These are phyloP conservation scores for Ceyx melanurus DNA, from an alignment of 2,113 vertebrate species.

Conservation along the genomic window DNA sequence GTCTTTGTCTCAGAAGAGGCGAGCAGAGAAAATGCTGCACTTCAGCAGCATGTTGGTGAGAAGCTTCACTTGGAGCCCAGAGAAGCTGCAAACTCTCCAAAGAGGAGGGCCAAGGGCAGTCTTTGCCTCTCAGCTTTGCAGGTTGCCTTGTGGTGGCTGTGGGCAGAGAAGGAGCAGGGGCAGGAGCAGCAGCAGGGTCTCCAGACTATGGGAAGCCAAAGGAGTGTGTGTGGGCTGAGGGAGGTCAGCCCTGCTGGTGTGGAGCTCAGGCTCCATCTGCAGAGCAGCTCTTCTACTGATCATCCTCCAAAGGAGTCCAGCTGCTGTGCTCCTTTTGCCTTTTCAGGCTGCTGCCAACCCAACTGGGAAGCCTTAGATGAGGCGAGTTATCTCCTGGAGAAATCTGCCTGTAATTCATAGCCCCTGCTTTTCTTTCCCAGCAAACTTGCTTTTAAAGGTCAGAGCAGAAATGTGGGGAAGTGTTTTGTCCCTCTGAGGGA, in stretches of 20 bases:
- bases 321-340: slow-evolving; percentile 33
- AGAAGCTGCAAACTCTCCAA: neutral
- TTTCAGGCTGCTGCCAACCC: slow-evolving; percentile 33
- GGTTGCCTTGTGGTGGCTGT: neutral
- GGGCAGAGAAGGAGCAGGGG: neutral
- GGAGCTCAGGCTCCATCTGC: neutral
- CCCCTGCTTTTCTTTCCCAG: neutral
- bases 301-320: neutral
- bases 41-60: neutral
- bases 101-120: neutral
- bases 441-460: slow-evolving; percentile 40
- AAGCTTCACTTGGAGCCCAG: neutral
- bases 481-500: neutral
- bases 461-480: neutral
- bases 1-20: neutral
- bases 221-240: neutral
- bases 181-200: neutral
- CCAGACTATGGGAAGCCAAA: neutral
- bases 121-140: neutral
- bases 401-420: neutral
- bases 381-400: neutral
- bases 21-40: neutral
- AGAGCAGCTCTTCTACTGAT: slow-evolving; percentile 6
- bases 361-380: slow-evolving; percentile 35
- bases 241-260: neutral